Conservation (phyloP, 1,140 invertebrate species). For the Drosophila albomicans region DNA sequence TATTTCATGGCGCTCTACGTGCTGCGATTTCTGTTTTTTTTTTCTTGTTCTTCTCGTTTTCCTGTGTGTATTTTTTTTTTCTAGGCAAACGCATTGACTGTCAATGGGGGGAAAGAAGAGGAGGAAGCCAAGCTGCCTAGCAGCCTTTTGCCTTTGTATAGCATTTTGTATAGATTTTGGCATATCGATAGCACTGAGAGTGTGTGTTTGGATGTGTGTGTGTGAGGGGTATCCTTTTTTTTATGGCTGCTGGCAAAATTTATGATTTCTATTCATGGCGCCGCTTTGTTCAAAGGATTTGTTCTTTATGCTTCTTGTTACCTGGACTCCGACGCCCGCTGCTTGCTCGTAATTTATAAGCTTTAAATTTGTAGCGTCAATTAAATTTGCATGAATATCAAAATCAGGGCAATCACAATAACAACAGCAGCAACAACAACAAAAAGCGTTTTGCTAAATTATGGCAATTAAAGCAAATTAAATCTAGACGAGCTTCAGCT, state of each 20-base stretch:
- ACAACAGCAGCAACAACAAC: constrained; percentile 14
- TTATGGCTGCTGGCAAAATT: constrained; percentile 81
- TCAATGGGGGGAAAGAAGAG: not conserved
- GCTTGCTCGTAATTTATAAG: constrained; percentile 57
- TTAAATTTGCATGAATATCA: constrained; percentile 72
- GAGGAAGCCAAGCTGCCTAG: constrained; percentile 6
- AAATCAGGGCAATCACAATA: constrained; percentile 31
- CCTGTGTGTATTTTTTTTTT: constrained; percentile 19
- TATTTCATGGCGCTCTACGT: constrained; percentile 50
- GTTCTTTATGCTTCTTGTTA: constrained; percentile 66
- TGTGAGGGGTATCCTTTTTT: constrained; percentile 51
- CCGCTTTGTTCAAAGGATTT: constrained; percentile 73
- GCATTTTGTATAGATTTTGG: constrained; percentile 70
- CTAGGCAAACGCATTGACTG: constrained; percentile 24
- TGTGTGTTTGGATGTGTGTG: constrained; percentile 3
- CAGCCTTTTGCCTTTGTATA: constrained; percentile 33
- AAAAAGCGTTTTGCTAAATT: constrained; percentile 47
- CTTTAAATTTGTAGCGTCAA: constrained; percentile 61
- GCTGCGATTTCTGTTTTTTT: constrained; percentile 45
- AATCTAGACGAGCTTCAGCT: constrained; percentile 7
- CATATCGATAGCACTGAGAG: constrained; percentile 68
- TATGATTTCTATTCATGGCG: constrained; percentile 74
- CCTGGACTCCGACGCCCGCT: constrained; percentile 23
- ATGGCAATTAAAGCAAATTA: constrained; percentile 61
- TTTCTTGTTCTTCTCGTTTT: not conserved